Evolutionary conservation across 1,140 invertebrate genomes (phyloP).

Genomic region (Trialeurodes vaporariorum): DNA sequence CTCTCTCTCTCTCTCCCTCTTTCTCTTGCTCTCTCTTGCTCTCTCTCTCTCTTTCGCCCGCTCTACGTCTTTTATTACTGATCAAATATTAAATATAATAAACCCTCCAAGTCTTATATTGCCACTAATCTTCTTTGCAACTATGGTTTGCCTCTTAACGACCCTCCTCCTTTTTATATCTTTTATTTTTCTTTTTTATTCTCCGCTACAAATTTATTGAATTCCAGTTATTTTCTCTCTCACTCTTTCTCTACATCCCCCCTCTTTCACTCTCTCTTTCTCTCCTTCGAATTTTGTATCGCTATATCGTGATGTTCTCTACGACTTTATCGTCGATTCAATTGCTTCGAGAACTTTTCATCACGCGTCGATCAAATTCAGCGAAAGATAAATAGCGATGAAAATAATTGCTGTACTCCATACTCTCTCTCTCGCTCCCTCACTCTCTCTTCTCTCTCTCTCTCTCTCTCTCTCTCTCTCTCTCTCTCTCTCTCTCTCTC

Average conservation of each 20-base stretch:
- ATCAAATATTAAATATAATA: conserved; percentile 1
- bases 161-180: neutral
- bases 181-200: neutral
- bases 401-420: no score
- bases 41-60: no score
- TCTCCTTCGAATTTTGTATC: neutral
- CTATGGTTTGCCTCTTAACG: neutral
- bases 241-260: no score
- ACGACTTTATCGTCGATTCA: neutral
- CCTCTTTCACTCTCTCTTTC: neutral
- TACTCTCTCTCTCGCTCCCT: no score
- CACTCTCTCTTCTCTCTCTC: no score
- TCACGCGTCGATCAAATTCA: neutral
- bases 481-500: no score
- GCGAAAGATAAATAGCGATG: no score
- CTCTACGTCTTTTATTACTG: neutral
- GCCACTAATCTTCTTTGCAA: neutral
- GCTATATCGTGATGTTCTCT: no score
- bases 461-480: no score
- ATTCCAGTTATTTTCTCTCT: no score
- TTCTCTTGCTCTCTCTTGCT: no score
- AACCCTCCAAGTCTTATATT: neutral
- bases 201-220: neutral
- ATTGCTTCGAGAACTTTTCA: neutral
- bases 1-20: neutral